phyloP scores from a whole-genome alignment of 2,888 invertebrate genomes.

The Eudasyphora cyanicolor region DNA sequence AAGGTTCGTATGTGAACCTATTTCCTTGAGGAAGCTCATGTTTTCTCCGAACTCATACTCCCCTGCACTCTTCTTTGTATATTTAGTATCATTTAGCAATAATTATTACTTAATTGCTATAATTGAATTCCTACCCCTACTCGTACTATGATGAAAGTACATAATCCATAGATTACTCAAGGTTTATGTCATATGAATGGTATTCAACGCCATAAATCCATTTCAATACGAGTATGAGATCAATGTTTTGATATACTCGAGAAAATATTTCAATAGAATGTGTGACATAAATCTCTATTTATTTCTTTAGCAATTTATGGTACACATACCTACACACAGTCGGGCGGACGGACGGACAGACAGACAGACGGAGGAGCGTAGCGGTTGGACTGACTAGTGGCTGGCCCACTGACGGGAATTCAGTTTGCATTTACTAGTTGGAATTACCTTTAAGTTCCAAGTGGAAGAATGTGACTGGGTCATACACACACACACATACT shows the following conservation, averaged over 20 bases:
- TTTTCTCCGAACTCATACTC: no score
- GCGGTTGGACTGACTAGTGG: no score
- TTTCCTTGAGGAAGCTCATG: no score
- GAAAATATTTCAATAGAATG: conserved; percentile 36
- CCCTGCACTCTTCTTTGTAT: no score
- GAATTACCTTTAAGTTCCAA: conserved; percentile 18
- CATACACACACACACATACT: background rate
- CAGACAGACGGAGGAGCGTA: no score
- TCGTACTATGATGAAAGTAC: background rate
- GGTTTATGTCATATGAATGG: background rate
- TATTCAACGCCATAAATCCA: conserved; percentile 6
- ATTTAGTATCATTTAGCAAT: background rate
- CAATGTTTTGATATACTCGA: conserved; percentile 27
- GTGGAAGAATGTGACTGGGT: background rate
- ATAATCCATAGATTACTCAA: background rate
- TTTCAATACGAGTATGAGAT: conserved; percentile 13
- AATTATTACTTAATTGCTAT: background rate
- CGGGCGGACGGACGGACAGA: background rate
- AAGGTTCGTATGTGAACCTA: no score
- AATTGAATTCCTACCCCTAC: background rate
- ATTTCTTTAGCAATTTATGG: conserved; percentile 15
- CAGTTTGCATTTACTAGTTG: background rate
- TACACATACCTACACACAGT: conserved; percentile 1
- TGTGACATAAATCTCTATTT: conserved; percentile 34
- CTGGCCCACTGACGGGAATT: conserved; percentile 11